Conservation (phyloP, 2,888 invertebrate species). For the Cheilosia impressa region DNA sequence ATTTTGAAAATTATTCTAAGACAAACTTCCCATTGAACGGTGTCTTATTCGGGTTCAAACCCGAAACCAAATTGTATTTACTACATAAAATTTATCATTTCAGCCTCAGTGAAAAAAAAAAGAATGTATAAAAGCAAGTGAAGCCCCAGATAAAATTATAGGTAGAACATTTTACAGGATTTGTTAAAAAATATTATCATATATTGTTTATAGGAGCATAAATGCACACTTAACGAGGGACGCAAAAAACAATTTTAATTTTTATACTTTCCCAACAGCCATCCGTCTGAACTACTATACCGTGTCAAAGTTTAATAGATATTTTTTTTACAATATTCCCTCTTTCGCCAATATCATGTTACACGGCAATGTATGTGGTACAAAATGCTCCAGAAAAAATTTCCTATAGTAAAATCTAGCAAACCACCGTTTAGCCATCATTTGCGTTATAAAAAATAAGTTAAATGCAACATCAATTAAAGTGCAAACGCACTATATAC, state of each 20-base stretch:
- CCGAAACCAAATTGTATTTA: no score
- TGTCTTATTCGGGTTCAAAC: no score
- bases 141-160: no score
- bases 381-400: conserved; percentile 28
- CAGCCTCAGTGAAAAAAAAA: no score
- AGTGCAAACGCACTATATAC: conserved; percentile 54
- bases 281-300: background rate
- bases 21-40: no score
- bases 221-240: no score
- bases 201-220: no score
- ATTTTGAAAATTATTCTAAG: no score
- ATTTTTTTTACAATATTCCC: conserved; percentile 1
- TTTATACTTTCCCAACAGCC: conserved; percentile 1
- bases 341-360: conserved; percentile 26
- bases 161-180: no score
- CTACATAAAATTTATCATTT: no score
- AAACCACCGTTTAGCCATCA: conserved; percentile 37
- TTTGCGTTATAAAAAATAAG: conserved; percentile 44
- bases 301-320: background rate
- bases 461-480: conserved; percentile 56
- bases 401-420: background rate
- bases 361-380: conserved; percentile 22
- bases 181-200: no score
- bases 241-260: background rate
- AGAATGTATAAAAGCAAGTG: no score